Percentiles rank a stretch among this genome's conserved stretches.
These are phyloP conservation scores for Pantherophis guttatus DNA, from an alignment of 2,113 vertebrate genomes.

Conservation along the genomic window DNA sequence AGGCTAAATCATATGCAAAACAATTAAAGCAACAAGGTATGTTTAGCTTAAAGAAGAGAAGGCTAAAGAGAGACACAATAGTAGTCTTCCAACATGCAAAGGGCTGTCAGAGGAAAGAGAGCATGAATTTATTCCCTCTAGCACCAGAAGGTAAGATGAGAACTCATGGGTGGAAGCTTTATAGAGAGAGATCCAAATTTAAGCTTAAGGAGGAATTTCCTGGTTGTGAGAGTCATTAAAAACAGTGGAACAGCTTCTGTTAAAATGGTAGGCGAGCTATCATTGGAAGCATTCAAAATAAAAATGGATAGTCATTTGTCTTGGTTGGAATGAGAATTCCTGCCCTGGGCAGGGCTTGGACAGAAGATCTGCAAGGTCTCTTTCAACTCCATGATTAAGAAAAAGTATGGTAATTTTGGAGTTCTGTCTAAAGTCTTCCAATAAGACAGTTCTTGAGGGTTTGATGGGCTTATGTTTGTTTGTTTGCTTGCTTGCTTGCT, in stretches of 20 bases:
- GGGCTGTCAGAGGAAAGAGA: not conserved
- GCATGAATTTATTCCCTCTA: not conserved
- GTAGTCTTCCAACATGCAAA: not conserved
- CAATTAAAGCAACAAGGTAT: not conserved
- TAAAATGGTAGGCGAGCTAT: not conserved
- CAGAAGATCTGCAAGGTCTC: not conserved
- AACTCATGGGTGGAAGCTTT: not conserved
- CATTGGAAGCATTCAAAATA: not conserved
- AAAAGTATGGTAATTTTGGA: not conserved
- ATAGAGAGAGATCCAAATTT: not conserved
- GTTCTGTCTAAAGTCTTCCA: not conserved
- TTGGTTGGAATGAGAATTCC: not conserved
- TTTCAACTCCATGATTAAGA: not conserved
- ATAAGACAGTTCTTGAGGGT: not conserved
- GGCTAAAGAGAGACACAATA: not conserved
- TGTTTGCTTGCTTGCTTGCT: no score
- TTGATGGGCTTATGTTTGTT: not conserved
- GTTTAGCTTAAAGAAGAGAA: not conserved
- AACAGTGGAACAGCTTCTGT: not conserved
- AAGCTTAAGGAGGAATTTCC: not conserved
- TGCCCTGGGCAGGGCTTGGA: not conserved
- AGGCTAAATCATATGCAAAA: not conserved
- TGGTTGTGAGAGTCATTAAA: not conserved
- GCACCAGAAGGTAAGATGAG: not conserved
- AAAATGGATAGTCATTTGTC: not conserved